Evolutionary conservation across 2,888 invertebrate species (phyloP).

Genomic region (Lithophane leautieri): DNA sequence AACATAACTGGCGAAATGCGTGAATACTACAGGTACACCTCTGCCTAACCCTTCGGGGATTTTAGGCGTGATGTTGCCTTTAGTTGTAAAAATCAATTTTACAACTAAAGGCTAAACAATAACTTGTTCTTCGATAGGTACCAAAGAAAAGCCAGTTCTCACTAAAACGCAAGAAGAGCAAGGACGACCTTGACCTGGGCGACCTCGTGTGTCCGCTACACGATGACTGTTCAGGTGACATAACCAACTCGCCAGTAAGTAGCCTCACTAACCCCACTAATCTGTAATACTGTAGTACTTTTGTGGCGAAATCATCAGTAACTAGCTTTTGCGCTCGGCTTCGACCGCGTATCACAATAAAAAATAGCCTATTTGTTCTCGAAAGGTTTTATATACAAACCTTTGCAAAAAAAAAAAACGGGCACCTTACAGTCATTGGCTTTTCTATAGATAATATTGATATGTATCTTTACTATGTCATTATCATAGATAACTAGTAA

Average conservation of each 20-base stretch:
- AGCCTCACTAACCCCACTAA: constrained; percentile 87
- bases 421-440: no score
- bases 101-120: background rate
- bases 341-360: background rate
- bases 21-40: background rate
- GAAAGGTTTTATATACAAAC: background rate
- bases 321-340: background rate
- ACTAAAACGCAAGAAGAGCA: constrained; percentile 95
- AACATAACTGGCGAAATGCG: background rate
- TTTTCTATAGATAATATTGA: no score
- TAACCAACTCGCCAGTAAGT: constrained; percentile 84
- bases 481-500: no score
- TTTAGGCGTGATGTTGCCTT: background rate
- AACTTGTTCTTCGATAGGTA: constrained; percentile 87
- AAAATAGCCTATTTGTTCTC: background rate
- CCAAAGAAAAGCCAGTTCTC: constrained; percentile 97
- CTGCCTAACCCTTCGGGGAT: background rate
- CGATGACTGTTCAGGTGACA: constrained; percentile 90
- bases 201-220: constrained; percentile 96
- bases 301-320: constrained; percentile 43
- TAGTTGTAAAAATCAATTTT: background rate
- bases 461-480: no score
- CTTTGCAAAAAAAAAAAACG: no score
- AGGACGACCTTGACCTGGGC: constrained; percentile 95
- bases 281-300: constrained; percentile 64